Evolutionary conservation across 2,888 invertebrate genomes (phyloP).

Genomic region (Andrena hattorfiana): DNA sequence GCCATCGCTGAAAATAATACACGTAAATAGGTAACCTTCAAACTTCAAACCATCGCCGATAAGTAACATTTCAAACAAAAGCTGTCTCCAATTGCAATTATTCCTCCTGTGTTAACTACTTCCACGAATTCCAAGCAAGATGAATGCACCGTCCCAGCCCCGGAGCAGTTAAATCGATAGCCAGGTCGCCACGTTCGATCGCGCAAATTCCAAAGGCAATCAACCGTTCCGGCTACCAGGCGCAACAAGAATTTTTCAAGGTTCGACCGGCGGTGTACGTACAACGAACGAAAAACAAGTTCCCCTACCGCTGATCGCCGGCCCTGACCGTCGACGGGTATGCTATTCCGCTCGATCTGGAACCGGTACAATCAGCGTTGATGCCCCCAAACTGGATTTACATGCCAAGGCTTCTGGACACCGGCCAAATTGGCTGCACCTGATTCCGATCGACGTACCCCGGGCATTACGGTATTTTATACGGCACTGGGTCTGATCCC

Average conservation of each 20-base stretch:
- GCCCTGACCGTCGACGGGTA: slow-evolving; percentile 58
- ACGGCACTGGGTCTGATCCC: slow-evolving; percentile 65
- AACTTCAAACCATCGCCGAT: not conserved
- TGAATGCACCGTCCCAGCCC: not conserved
- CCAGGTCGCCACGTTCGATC: not conserved
- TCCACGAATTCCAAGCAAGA: not conserved
- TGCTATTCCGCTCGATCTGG: slow-evolving; percentile 64
- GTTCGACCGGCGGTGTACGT: slow-evolving; percentile 43
- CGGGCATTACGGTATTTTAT: slow-evolving; percentile 78
- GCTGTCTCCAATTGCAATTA: slow-evolving; percentile 3
- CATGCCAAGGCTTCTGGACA: slow-evolving; percentile 78
- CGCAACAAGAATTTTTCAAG: slow-evolving; percentile 60
- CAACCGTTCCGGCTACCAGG: not conserved
- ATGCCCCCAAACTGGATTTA: slow-evolving; percentile 75
- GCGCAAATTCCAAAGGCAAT: slow-evolving; percentile 12
- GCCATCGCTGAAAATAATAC: too few relatives aligned
- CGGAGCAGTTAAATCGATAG: slow-evolving; percentile 33
- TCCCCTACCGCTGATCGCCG: slow-evolving; percentile 35
- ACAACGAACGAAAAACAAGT: slow-evolving; percentile 53
- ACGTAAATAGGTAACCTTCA: not conserved
- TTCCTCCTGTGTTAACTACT: not conserved
- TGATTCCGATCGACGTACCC: slow-evolving; percentile 80
- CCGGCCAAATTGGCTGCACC: slow-evolving; percentile 81
- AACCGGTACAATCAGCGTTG: slow-evolving; percentile 63
- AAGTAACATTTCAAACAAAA: too few relatives aligned